phyloP scores from a whole-genome alignment of 2,113 vertebrate genomes.

The Podarcis muralis region DNA sequence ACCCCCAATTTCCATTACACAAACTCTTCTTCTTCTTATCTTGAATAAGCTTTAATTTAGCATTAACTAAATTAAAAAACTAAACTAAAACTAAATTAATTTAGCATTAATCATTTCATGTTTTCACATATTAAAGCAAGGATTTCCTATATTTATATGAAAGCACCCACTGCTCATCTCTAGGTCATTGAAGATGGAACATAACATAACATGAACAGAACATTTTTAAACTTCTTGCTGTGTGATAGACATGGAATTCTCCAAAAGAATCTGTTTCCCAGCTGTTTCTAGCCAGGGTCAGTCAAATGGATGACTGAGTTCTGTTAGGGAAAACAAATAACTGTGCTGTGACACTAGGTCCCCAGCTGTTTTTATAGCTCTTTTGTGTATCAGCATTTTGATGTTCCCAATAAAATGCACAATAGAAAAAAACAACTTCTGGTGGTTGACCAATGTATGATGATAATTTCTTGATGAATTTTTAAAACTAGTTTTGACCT shows the following conservation, averaged over 20 bases:
- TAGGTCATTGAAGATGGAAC: conserved; percentile 20
- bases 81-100: too few relatives aligned
- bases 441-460: background rate
- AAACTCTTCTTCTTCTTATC: background rate
- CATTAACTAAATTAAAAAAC: background rate
- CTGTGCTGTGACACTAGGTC: conserved; percentile 29
- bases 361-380: background rate
- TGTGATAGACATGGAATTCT: conserved; percentile 62
- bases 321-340: conserved; percentile 51
- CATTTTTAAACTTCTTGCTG: conserved; percentile 53
- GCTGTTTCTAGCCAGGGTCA: conserved; percentile 54
- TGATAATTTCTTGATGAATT: background rate
- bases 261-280: conserved; percentile 58
- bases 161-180: background rate
- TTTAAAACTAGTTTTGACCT: background rate
- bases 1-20: too few relatives aligned
- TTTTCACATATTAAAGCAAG: background rate
- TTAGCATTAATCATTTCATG: background rate
- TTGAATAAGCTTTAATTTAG: background rate
- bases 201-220: conserved; percentile 33
- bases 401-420: conserved; percentile 25
- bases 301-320: conserved; percentile 44
- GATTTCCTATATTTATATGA: conserved; percentile 8
- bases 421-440: background rate
- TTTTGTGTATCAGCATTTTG: background rate